Evolutionary conservation across 1,140 invertebrate genomes (phyloP), one percentile per base, ranked within the genome.

Genomic region (Chironomus striatipennis): DNA sequence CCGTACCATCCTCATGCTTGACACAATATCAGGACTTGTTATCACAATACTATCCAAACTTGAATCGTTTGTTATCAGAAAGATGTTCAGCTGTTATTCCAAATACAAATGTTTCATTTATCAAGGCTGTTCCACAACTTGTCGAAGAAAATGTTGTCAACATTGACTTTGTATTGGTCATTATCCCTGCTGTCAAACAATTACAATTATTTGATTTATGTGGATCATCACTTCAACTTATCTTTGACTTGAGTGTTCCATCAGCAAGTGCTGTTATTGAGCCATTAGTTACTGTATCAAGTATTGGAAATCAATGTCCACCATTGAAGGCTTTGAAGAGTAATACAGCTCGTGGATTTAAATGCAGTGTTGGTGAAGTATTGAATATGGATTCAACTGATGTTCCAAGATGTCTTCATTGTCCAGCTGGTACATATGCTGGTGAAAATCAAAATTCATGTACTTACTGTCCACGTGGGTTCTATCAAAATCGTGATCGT

Each of bases 31-130:
- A 91, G 76, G 92, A 94, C 74, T 83, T 94, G 5, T 86, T 97
- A 74, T 83, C 91, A 5, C 90, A 94, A 77, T 91, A 93, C 79
- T 96, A 97, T 77, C 82, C 84, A 15, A 88, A 88, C 72, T 82
- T 98, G 0, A 95, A 97, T 79, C 87, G 85, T 75, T 86, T 95
- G 76, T 84, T 98, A 7, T 95, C 93, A 4, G 90, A 95, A 79
- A 88, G 95, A 78, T 98, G 96, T 83, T 97, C 95, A 18, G 94
- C 93, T 24, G 92, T 98, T 2, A 96, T 96, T 80, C 94, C 98
- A 0, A 93, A 95, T 78, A 97, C 97, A 87, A 96, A 96, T 79
- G 94, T 97, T 1, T 91, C 92, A 0, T 96, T 98, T 78, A 85
- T 95, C 0, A 90, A 92, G 78, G 90, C 92, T 2, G 87, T 89